Conservation (phyloP, 2,888 invertebrate genomes). For the Tetranychus truncatus region DNA sequence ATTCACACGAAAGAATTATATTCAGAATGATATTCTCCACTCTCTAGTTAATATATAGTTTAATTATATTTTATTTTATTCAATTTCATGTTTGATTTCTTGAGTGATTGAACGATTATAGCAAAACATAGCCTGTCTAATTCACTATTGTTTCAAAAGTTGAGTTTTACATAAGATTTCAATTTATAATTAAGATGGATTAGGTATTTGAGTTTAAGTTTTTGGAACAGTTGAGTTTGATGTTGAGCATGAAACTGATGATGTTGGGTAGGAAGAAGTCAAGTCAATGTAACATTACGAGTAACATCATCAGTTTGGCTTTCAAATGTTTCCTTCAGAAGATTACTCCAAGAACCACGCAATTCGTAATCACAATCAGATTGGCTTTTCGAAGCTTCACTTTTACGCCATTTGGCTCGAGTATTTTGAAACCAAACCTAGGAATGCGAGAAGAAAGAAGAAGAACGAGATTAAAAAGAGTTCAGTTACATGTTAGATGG, state of each 20-base stretch:
- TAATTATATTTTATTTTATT: no score
- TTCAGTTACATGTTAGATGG: not conserved
- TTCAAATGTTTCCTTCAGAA: not conserved
- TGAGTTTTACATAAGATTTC: no score
- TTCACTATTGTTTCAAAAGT: no score
- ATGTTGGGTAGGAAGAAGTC: not conserved
- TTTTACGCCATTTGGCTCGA: slow-evolving; percentile 89
- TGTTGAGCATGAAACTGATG: not conserved
- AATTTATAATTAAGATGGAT: not conserved
- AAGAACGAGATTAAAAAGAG: not conserved
- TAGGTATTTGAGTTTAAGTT: not conserved
- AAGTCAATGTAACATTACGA: not conserved
- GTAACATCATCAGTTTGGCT: not conserved
- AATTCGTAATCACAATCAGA: not conserved
- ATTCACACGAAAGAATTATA: no score
- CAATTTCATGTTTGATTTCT: no score
- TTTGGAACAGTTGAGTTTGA: no score
- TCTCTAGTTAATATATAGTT: no score
- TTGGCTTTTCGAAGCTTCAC: slow-evolving; percentile 32
- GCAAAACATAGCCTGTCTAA: no score
- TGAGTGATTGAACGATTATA: no score
- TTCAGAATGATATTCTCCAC: no score
- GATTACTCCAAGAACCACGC: not conserved
- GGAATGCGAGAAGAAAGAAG: slow-evolving; percentile 27
- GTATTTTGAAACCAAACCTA: slow-evolving; percentile 99